Base-by-base conservation (phyloP, 2,113 vertebrate species). In the Rhynchomys soricoides region DNA sequence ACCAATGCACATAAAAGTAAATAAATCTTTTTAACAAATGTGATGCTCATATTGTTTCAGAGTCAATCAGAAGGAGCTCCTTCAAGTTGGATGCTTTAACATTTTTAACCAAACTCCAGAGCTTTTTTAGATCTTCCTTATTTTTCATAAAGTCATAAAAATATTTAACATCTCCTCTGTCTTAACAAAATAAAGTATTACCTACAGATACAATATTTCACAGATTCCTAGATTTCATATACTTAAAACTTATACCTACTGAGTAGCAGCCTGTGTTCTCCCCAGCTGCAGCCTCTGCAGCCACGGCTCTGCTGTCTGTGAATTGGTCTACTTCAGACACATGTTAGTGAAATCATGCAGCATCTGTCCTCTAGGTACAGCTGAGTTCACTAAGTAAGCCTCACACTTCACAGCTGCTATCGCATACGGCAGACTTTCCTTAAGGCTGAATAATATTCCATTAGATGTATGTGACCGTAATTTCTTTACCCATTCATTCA, bases 401-500 rank as follows among this genome's bases (percentile, higher is more conserved):
- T 77, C 17, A 92, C 66, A 37, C 6, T 45, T 86, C 79, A 94
- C 64, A 70, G 10, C 75, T 90, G 74, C 45, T 90, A 66, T 21
- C 90, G 26, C 34, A 92, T 26, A 73, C 9, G n/a, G 90, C 59
- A 2, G 22, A 77, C 50, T 90, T 94, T 91, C 89, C 50, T 40
- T 17, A 77, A 90, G 34, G 10, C 8, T 68, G 62, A 88, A 11
- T 66, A 93, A 64, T 75, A 92, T 50, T 93, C 52, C n/a, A 79
- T 0, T 93, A 74, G 24, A 70, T 71, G 21, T 50, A 86, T 55
- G 64, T 19, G 57, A 73, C 37, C 37, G 10, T 7, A n/a, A 81
- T 89, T 85, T 92, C 79, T 77, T 88, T 81, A 83, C 22, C 12
- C 66, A 55, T 24, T 81, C 83, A 93, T 48, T 43, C 74, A 83